Evolutionary conservation across 2,888 invertebrate genomes (phyloP).

Genomic region (Drosophila siamana): DNA sequence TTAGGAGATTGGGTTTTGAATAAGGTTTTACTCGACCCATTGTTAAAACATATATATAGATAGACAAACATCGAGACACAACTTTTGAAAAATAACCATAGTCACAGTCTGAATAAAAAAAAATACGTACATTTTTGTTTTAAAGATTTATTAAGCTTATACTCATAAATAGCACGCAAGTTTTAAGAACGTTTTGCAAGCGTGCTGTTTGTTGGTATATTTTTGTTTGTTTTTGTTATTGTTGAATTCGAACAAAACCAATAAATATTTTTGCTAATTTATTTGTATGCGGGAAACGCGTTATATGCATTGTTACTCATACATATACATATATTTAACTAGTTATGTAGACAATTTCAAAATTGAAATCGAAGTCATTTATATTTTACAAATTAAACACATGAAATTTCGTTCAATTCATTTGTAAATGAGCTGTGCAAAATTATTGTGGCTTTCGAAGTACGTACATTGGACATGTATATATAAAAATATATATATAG

Average conservation of each 20-base stretch:
- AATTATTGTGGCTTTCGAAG: slow-evolving; percentile 50
- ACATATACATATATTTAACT: slow-evolving; percentile 20
- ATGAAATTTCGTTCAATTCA: not conserved
- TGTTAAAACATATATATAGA: no score
- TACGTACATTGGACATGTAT: slow-evolving; percentile 49
- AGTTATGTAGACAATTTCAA: slow-evolving; percentile 13
- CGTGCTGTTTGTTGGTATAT: slow-evolving; percentile 17
- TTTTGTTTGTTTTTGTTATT: slow-evolving; percentile 1
- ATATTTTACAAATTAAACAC: slow-evolving; percentile 18
- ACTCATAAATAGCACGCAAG: slow-evolving; percentile 40
- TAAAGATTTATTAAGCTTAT: slow-evolving; percentile 48
- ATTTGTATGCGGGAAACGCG: slow-evolving; percentile 7
- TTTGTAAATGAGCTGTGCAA: slow-evolving; percentile 39
- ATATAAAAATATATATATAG: slow-evolving; percentile 39
- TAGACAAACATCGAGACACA: no score
- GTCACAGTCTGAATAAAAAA: not conserved
- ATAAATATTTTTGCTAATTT: slow-evolving; percentile 19
- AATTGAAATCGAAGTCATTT: slow-evolving; percentile 18
- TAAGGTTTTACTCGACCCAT: no score
- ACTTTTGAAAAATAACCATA: no score
- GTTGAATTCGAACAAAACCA: slow-evolving; percentile 25
- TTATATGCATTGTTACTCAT: slow-evolving; percentile 1
- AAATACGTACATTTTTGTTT: slow-evolving; percentile 2
- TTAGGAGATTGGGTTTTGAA: no score
- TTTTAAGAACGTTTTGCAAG: slow-evolving; percentile 25